phyloP scores from a whole-genome alignment of 1,140 invertebrate genomes.

The Armadillidium nasatum region DNA sequence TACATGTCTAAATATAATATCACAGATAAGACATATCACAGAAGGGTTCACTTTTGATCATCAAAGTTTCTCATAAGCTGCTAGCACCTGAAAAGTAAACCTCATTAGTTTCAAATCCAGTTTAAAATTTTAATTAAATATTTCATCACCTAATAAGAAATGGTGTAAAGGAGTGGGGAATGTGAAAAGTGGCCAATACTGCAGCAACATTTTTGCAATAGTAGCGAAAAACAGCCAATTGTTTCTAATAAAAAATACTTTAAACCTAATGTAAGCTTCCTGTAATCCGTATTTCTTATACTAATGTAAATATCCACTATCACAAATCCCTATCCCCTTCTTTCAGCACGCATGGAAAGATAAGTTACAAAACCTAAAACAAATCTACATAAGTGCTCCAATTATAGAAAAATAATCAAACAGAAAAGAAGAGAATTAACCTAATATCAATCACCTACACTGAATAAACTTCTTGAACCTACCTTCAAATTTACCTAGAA shows the following conservation, averaged over 20 bases:
- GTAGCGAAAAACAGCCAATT: background rate
- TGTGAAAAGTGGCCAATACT: background rate
- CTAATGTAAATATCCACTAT: background rate
- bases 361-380: background rate
- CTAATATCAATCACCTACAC: background rate
- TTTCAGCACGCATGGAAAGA: background rate
- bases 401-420: background rate
- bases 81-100: too few relatives aligned
- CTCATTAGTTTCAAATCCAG: too few relatives aligned
- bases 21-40: too few relatives aligned
- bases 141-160: background rate
- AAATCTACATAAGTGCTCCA: background rate
- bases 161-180: background rate
- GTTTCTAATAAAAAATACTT: background rate
- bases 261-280: background rate
- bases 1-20: too few relatives aligned
- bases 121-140: too few relatives aligned
- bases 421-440: background rate
- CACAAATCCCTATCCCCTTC: constrained; percentile 2
- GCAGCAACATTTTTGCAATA: background rate
- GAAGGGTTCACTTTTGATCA: too few relatives aligned
- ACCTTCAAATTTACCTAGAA: constrained; percentile 1
- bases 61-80: too few relatives aligned
- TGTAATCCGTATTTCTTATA: background rate
- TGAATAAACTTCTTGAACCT: background rate